Conservation (phyloP, 2,888 invertebrate genomes). For the Embidobia sp. region DNA sequence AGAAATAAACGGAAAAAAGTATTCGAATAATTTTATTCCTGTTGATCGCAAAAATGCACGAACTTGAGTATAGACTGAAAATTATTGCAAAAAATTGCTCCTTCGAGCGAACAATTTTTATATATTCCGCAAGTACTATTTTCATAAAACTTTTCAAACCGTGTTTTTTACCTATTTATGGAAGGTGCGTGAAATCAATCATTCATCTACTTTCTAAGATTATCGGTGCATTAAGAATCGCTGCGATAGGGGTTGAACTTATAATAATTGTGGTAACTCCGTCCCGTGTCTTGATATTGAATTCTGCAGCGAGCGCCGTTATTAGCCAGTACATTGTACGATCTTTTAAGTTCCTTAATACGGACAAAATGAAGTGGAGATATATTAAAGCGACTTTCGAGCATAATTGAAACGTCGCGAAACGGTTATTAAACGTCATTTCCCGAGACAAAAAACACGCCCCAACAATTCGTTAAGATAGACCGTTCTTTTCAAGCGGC, state of each 20-base stretch:
- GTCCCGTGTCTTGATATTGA: constrained; percentile 41
- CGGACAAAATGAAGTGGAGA: constrained; percentile 34
- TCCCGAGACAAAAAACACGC: not conserved
- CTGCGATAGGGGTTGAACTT: constrained; percentile 26
- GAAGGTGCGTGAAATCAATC: constrained; percentile 5
- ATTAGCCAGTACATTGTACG: constrained; percentile 43
- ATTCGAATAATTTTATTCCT: too few relatives aligned
- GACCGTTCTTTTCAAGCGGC: too few relatives aligned
- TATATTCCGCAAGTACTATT: too few relatives aligned
- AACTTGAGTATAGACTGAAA: too few relatives aligned
- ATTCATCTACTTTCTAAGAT: constrained; percentile 12
- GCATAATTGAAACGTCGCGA: constrained; percentile 13
- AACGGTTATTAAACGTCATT: constrained; percentile 30
- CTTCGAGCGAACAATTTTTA: too few relatives aligned
- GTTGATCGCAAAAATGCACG: too few relatives aligned
- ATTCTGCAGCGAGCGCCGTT: constrained; percentile 32
- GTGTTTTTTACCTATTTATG: too few relatives aligned
- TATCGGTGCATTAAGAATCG: constrained; percentile 28
- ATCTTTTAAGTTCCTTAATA: constrained; percentile 43
- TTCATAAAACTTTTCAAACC: too few relatives aligned
- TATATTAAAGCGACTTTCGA: constrained; percentile 12
- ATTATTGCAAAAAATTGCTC: too few relatives aligned
- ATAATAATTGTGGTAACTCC: constrained; percentile 40
- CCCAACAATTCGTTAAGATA: not conserved
- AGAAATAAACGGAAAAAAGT: too few relatives aligned